phyloP scores from a whole-genome alignment of 2,888 invertebrate species.

The Agrochola lychnidis region DNA sequence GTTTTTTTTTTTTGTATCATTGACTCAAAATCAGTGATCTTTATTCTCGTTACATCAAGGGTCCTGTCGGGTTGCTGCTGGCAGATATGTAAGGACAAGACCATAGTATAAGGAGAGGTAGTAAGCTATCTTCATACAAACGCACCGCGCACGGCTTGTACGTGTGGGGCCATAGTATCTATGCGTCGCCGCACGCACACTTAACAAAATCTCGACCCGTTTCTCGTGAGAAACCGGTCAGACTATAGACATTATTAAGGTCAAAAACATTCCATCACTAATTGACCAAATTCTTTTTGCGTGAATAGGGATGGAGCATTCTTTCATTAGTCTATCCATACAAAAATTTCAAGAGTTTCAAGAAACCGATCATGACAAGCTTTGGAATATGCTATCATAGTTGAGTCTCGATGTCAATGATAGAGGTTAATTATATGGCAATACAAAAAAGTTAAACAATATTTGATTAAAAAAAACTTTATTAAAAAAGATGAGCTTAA shows the following conservation, averaged over 20 bases:
- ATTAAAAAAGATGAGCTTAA: slow-evolving; percentile 63
- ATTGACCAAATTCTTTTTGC: not conserved
- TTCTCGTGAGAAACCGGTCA: too few relatives aligned
- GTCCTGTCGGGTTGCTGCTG: not conserved
- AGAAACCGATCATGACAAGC: not conserved
- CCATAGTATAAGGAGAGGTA: too few relatives aligned
- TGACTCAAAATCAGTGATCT: not conserved
- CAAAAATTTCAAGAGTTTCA: not conserved
- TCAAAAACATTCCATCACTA: not conserved
- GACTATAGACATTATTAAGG: not conserved
- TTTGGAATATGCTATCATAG: not conserved
- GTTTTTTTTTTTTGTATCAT: not conserved
- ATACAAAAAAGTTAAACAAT: not conserved
- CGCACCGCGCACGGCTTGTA: too few relatives aligned
- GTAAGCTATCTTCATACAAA: too few relatives aligned
- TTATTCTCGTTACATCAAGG: too few relatives aligned
- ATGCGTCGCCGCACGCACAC: too few relatives aligned
- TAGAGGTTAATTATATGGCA: not conserved
- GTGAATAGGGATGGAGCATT: not conserved
- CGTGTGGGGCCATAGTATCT: too few relatives aligned
- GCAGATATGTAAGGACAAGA: not conserved
- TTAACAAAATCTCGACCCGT: too few relatives aligned
- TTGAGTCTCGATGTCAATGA: not conserved
- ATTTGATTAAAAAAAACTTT: slow-evolving; percentile 52
- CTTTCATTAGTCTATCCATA: not conserved